A percentile compares a stretch with the other conserved stretches of the same genome.
Evolutionary conservation across 1,140 invertebrate species (phyloP).

Genomic region (Cotesia typhae): DNA sequence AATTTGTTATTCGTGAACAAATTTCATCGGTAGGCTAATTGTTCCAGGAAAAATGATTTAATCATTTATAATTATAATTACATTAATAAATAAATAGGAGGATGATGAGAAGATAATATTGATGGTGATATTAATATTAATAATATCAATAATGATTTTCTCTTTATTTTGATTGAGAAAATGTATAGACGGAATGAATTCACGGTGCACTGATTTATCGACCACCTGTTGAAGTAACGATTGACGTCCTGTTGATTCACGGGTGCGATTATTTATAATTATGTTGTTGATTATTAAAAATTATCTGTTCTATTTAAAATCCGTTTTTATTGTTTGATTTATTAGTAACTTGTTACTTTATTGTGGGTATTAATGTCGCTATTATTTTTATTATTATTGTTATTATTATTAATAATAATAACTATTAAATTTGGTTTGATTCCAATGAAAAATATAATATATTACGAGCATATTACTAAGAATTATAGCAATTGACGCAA

Average conservation of each 20-base stretch:
- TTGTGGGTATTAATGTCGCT: no score
- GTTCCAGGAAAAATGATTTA: not conserved
- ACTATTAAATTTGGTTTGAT: constrained; percentile 42
- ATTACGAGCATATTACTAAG: constrained; percentile 15
- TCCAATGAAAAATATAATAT: constrained; percentile 46
- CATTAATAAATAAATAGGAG: no score
- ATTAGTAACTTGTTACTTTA: no score
- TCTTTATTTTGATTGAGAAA: no score
- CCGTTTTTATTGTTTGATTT: not conserved
- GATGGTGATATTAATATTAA: no score
- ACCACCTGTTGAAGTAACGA: constrained; percentile 17
- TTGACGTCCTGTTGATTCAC: not conserved
- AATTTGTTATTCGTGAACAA: constrained; percentile 38
- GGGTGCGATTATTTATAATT: no score
- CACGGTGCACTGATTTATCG: not conserved
- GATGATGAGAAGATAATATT: not conserved
- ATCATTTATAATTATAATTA: no score
- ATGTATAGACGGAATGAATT: no score
- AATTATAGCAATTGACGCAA: constrained; percentile 38
- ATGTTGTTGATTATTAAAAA: no score
- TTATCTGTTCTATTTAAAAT: no score
- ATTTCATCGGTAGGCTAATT: constrained; percentile 43
- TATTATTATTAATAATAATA: constrained; percentile 5
- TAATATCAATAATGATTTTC: no score
- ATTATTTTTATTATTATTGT: not conserved